Evolutionary conservation across 2,113 vertebrate genomes (phyloP), one percentile per base, ranked within the genome.

Genomic region (Leptocoma aspasia): DNA sequence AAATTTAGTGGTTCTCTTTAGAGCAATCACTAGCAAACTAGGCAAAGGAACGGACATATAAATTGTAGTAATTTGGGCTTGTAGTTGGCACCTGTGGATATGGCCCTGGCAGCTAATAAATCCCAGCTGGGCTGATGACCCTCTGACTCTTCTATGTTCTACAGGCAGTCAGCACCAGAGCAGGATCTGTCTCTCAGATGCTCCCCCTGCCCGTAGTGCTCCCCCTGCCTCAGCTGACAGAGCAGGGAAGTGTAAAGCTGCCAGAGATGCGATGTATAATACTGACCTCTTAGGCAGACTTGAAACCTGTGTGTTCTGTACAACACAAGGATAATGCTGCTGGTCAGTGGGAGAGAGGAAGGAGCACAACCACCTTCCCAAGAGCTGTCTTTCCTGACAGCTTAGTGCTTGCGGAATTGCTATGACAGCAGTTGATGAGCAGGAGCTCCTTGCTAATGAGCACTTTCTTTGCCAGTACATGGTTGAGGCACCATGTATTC

Each of bases 381-480:
- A 33, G 30, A 60, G 4, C n/a, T 42, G 37, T 54, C 6, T 24
- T 77, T 57, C 39, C 49, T 65, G 49, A 5, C 23, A 47, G 20
- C 11, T 89, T 44, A 56, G 33, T 28, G 2, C n/a, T 44, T 30
- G 45, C 70, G 50, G 41, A 41, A 37, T 39, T 71, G 19, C 8
- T 78, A 6, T 33, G 15, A 14, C 12, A 69, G 49, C 47, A 75
- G 23, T 5, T 42, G 31, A 49, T 37, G 5, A 41, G 2, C 20
- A 50, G 9, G 27, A 66, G 5, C 11, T 73, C 1, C 0, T 19
- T 42, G 39, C 44, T 52, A 27, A 18, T 41, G 37, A 69, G 10
- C 3, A 10, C 1, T 63, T 89, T 75, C 30, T 45, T 15, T 2
- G 3, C 24, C 31, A 47, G 15, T 27, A 35, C 0, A 0, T 21